These are phyloP conservation scores for Menura novaehollandiae DNA, from an alignment of 2,113 vertebrate species.

Conservation along the genomic window DNA sequence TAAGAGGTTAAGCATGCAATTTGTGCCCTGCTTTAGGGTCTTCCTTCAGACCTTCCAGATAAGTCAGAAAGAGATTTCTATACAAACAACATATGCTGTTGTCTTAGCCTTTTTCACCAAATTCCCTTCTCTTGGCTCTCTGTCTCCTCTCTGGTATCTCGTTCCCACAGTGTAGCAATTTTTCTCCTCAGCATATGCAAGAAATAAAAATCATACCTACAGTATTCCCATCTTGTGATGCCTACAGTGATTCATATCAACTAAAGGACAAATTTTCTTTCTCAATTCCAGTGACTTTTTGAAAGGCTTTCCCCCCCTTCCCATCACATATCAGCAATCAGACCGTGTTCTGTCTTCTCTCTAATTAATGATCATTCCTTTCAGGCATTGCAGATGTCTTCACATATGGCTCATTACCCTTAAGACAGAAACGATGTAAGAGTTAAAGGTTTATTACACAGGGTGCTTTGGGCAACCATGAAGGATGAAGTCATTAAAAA, in stretches of 20 bases:
- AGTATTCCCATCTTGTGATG: neutral
- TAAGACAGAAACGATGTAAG: slow-evolving; percentile 77
- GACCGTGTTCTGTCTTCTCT: slow-evolving; percentile 46
- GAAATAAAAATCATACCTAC: neutral
- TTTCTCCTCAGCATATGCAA: neutral
- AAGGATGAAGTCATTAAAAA: slow-evolving; percentile 78
- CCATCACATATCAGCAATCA: neutral
- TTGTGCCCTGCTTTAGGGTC: neutral
- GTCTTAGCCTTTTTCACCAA: slow-evolving; percentile 7
- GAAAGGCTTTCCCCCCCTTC: neutral
- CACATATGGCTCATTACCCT: slow-evolving; percentile 80
- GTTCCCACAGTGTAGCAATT: neutral
- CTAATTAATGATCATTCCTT: slow-evolving; percentile 70
- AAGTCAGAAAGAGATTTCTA: slow-evolving; percentile 10
- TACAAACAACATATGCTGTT: slow-evolving; percentile 39
- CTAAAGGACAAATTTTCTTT: neutral
- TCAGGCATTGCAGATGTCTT: slow-evolving; percentile 71
- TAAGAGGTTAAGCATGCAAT: neutral
- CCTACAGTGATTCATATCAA: neutral
- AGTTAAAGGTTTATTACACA: slow-evolving; percentile 80
- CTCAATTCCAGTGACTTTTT: slow-evolving; percentile 13
- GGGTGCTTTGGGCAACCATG: slow-evolving; percentile 71
- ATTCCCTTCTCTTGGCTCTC: neutral
- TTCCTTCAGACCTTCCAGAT: neutral
- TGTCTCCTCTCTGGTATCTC: neutral